phyloP scores from a whole-genome alignment of 2,113 vertebrate genomes.

The Pachyramphus minor region DNA sequence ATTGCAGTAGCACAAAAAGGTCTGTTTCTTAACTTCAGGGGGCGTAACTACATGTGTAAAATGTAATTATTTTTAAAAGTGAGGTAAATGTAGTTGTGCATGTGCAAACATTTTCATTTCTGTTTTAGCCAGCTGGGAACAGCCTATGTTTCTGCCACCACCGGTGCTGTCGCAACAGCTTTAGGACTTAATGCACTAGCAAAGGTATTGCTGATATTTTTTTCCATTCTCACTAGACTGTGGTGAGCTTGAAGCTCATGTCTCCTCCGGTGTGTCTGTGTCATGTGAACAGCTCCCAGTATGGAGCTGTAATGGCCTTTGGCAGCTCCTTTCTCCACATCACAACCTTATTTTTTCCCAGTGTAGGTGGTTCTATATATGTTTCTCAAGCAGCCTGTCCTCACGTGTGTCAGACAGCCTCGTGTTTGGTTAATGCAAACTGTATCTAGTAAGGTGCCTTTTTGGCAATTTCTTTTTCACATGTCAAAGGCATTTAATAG shows the following conservation, averaged over 20 bases:
- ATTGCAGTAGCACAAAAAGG: not conserved
- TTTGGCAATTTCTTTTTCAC: not conserved
- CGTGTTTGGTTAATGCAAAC: not conserved
- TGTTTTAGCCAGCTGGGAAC: conserved; percentile 90
- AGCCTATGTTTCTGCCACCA: conserved; percentile 95
- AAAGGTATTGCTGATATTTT: conserved; percentile 80
- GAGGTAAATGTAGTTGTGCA: not conserved
- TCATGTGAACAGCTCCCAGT: not conserved
- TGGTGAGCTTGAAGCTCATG: not conserved
- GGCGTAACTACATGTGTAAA: not conserved
- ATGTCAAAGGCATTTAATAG: not conserved
- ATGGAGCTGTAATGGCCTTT: not conserved
- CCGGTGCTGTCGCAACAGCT: conserved; percentile 92
- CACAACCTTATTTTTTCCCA: not conserved
- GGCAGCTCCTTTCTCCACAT: not conserved
- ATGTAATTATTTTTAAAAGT: not conserved
- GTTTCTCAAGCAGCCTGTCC: not conserved
- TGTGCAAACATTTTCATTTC: conserved; percentile 31
- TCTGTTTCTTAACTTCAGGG: not conserved
- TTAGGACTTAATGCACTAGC: conserved; percentile 94
- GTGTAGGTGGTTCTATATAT: not conserved
- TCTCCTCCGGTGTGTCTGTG: not conserved
- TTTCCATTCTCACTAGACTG: not conserved
- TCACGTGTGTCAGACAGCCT: not conserved
- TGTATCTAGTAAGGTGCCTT: not conserved